Base-by-base conservation (phyloP, 2,113 vertebrate species). In the Istiophorus platypterus region DNA sequence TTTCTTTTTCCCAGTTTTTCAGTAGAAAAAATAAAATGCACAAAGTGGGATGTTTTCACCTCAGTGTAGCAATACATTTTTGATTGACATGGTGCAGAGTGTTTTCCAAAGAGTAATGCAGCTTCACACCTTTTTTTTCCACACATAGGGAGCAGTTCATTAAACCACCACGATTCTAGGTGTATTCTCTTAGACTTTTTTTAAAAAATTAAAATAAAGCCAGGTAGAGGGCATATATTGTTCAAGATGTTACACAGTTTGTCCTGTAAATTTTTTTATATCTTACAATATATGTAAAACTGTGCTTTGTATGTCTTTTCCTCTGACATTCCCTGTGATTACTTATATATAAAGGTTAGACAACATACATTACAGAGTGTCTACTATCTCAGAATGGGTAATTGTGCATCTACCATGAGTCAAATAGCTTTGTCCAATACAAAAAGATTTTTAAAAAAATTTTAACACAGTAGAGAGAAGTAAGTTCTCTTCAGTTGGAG, bases 91-190 rank as follows among this genome's bases (percentile, higher is more conserved):
- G 49, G 41, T 59, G 34, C 83, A 22, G 24, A 51, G 73, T 76
- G 72, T 80, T 82, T 86, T 84, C 57, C 68, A 82, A 87, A 74
- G 37, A 79, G 69, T 22, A 74, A 61, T 85, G 65, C 79, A 65
- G 41, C 56, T 59, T 78, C 1, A 2, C 75, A 57, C 59, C 41
- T 39, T 63, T 42, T 41, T 72, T 68, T 1, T 69, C 59, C 39
- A 63, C 42, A 49, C 64, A 68, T 34, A 76, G 27, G 41, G 18
- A 68, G 61, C 20, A 58, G 26, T 74, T 59, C n/a, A 64, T 61
- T 57, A 59, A 73, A 64, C 9, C n/a, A 24, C 29, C 39, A 75
- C 49, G 27, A 10, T 24, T 74, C 9, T 64, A 41, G 3, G 3
- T 78, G 29, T 72, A 24, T 58, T 51, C 9, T 64, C 15, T 64